These are phyloP conservation scores for Patella depressa DNA, from an alignment of 2,888 invertebrate species.

Conservation along the genomic window DNA sequence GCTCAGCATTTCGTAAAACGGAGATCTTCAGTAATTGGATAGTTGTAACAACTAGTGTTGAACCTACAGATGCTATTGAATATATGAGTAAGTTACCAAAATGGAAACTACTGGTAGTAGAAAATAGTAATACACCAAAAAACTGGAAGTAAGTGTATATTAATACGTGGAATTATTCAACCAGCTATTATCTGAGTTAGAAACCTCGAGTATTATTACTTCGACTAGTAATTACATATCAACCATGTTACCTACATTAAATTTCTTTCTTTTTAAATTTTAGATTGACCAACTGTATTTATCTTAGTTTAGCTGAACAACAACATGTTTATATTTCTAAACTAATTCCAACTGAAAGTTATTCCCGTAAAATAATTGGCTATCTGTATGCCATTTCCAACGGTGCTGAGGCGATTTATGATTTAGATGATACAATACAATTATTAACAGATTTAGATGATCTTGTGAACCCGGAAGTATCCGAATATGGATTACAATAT, in stretches of 20 bases:
- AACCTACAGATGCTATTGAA: background rate
- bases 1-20: background rate
- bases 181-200: no score
- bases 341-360: conserved; percentile 15
- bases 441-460: conserved; percentile 17
- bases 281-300: conserved; percentile 25
- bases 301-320: conserved; percentile 17
- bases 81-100: background rate
- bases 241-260: background rate
- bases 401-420: conserved; percentile 30
- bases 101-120: background rate
- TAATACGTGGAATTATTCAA: no score
- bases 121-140: background rate
- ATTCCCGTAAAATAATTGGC: conserved; percentile 25
- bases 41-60: background rate
- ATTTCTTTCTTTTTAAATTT: background rate
- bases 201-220: no score
- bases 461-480: conserved; percentile 7
- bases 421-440: conserved; percentile 28
- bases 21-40: background rate
- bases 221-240: background rate
- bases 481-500: conserved; percentile 15
- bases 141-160: background rate
- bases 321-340: background rate
- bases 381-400: conserved; percentile 28